A percentile compares a stretch with the other conserved stretches of the same genome.
phyloP scores from a whole-genome alignment of 2,888 invertebrate genomes.

The Callinectes sapidus region DNA sequence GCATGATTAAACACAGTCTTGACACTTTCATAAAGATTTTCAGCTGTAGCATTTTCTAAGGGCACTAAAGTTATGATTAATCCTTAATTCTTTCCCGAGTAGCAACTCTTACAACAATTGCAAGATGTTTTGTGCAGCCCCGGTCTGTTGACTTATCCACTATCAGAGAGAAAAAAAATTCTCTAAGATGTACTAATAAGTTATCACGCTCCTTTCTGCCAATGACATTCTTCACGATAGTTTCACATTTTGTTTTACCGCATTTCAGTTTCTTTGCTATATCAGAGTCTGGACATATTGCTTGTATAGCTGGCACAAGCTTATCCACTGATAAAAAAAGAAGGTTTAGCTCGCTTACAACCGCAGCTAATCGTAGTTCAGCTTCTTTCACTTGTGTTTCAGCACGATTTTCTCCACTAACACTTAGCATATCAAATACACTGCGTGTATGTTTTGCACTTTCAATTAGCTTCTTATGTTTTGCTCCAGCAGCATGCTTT shows the following conservation, averaged over 20 bases:
- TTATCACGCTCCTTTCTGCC: conserved; percentile 22
- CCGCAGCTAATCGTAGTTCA: conserved; percentile 48
- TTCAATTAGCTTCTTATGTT: not conserved
- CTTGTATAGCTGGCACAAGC: conserved; percentile 41
- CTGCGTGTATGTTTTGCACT: too few species aligned
- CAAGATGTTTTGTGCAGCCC: conserved; percentile 48
- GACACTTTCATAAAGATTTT: conserved; percentile 45
- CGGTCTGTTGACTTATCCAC: conserved; percentile 44
- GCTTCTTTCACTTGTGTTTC: conserved; percentile 19
- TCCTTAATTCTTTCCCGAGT: conserved; percentile 41
- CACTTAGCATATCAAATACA: conserved; percentile 40
- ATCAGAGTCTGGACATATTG: too few species aligned
- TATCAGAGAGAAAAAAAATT: conserved; percentile 49
- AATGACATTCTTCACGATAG: conserved; percentile 46
- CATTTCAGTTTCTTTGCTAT: conserved; percentile 48
- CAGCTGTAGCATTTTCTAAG: conserved; percentile 40
- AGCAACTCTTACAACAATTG: conserved; percentile 39
- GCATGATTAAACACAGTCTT: conserved; percentile 43
- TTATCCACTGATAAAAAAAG: conserved; percentile 28
- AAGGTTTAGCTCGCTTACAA: conserved; percentile 34
- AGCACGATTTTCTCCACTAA: not conserved
- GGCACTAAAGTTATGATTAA: conserved; percentile 40
- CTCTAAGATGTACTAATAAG: not conserved
- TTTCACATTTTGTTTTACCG: conserved; percentile 40
- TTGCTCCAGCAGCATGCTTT: too few species aligned